Percentiles rank a stretch among this genome's conserved stretches.
phyloP scores from a whole-genome alignment of 1,140 invertebrate genomes.

The Reticulitermes speratus region DNA sequence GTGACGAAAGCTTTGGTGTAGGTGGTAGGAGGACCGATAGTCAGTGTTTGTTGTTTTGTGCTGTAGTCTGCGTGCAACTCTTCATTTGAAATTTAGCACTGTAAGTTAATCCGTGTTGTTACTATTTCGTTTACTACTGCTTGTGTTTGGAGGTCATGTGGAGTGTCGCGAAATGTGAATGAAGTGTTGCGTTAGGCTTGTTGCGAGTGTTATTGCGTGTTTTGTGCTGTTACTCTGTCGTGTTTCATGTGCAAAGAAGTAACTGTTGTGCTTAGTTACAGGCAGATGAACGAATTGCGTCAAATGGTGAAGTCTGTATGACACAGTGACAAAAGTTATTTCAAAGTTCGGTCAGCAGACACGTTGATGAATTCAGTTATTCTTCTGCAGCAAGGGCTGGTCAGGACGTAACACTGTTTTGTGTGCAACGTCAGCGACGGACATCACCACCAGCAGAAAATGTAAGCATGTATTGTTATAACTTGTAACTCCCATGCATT shows the following conservation, averaged over 20 bases:
- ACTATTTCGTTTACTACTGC: not conserved
- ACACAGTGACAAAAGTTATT: too few species aligned
- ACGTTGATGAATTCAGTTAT: not conserved
- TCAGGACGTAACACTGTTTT: slow-evolving; percentile 26
- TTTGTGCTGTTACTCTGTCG: not conserved
- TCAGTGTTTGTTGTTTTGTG: not conserved
- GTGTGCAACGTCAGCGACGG: slow-evolving; percentile 29
- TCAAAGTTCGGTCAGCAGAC: too few species aligned
- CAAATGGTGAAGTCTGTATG: too few species aligned
- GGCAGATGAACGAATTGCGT: not conserved
- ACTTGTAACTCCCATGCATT: too few species aligned
- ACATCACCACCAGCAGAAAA: slow-evolving; percentile 5
- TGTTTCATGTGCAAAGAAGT: not conserved
- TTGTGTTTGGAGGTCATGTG: not conserved
- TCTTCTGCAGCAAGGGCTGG: not conserved
- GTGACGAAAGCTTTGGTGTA: not conserved
- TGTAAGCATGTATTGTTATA: slow-evolving; percentile 19
- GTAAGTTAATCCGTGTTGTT: not conserved
- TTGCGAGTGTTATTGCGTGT: not conserved
- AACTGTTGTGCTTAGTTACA: not conserved
- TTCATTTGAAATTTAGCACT: not conserved
- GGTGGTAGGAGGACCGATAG: not conserved
- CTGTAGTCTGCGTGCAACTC: not conserved
- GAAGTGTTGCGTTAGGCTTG: not conserved
- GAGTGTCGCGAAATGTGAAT: not conserved